Base-by-base conservation (phyloP, 2,888 invertebrate genomes). In the Pogonocherus hispidulus region DNA sequence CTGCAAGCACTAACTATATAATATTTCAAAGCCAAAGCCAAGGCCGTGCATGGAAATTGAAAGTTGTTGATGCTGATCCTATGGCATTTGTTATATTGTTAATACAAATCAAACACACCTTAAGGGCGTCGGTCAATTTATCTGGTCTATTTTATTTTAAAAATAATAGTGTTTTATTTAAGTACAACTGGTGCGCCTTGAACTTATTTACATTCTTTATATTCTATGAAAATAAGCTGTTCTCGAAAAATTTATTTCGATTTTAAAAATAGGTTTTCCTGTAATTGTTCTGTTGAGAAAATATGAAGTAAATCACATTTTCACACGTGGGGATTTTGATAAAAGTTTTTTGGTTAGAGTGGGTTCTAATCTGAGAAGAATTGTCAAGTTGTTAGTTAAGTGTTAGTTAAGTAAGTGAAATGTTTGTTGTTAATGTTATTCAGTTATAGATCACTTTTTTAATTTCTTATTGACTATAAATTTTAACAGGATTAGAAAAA, bases 11-110 rank as follows among this genome's bases (percentile, higher is more conserved):
- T 14, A 46, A n/a, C 19, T 8, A n/a, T n/a, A n/a, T 27, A 3
- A 8, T 16, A 5, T 44, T 59, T 59, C 59, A 59, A 59, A 47
- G 59, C 59, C 59, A 59, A 59, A 59, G 59, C 47, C 59, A 59
- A 47, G 59, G 59, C n/a, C 11, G 4, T 8, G 16, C 41, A 22
- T 27, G 23, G 32, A 59, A 57, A 59, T 27, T 6, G 59, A 59
- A 59, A 59, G 59, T 59, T 27, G 57, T 44, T 44, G 19, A 37
- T 55, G 11, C 41, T n/a, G 9, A 32, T 41, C n/a, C 41, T 44
- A 23, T 14, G 22, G 41, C n/a, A 16, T 20, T 20, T 37, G 8
- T 16, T 16, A 19, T 19, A 16, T 41, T 41, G 23, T 41, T 56
- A 11, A 23, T 9, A 3, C 37, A 18, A 41, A 44, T 55, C 0